phyloP scores from a whole-genome alignment of 2,113 vertebrate genomes.

The Myotis lucifugus region DNA sequence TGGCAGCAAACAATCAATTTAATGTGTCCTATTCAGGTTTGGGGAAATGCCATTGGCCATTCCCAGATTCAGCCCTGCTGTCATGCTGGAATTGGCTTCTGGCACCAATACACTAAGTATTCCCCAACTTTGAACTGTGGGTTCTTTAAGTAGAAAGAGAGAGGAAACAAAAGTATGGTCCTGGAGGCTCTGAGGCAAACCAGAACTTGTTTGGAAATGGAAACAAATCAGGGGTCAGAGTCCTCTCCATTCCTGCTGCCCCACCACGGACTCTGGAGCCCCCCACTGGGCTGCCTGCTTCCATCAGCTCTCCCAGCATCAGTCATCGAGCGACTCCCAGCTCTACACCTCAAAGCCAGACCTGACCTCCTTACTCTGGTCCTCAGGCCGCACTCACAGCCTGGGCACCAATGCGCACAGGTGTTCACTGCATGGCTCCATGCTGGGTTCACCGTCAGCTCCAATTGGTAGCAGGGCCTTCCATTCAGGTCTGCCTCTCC shows the following conservation, averaged over 20 bases:
- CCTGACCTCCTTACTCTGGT: neutral
- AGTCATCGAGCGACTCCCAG: neutral
- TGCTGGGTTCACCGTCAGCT: neutral
- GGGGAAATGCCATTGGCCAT: too few relatives aligned
- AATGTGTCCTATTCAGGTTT: too few relatives aligned
- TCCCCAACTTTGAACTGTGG: neutral
- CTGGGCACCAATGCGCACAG: neutral
- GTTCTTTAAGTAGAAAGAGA: neutral
- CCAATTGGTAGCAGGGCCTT: neutral
- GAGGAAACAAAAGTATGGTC: neutral
- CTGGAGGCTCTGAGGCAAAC: neutral
- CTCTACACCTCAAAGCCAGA: rapidly evolving
- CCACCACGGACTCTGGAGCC: rapidly evolving
- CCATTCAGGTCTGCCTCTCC: neutral
- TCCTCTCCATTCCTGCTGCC: neutral
- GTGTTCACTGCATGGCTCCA: neutral
- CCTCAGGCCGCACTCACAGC: neutral
- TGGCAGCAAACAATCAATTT: too few relatives aligned
- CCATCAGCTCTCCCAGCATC: neutral
- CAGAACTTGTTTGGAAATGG: neutral
- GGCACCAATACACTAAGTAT: neutral
- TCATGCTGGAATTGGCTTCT: too few relatives aligned
- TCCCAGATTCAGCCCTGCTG: too few relatives aligned
- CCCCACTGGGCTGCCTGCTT: neutral
- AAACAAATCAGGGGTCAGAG: neutral